Conservation (phyloP, 2,888 invertebrate genomes). For the Hirtodrosophila trivittata region DNA sequence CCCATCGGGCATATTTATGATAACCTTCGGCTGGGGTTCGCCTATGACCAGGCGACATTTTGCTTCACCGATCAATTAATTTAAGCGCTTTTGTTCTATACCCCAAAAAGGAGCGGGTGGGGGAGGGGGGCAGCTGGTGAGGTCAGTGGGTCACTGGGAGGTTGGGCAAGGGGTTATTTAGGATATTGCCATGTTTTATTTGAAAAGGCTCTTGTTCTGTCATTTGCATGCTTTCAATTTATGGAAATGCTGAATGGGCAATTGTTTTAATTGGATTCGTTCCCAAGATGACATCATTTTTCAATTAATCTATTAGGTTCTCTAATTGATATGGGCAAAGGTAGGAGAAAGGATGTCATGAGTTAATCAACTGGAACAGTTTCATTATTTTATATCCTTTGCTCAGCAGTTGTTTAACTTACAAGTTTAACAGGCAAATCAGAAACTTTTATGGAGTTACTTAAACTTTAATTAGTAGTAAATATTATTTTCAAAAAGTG, state of each 20-base stretch:
- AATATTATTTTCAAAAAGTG: neutral
- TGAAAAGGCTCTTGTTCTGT: slow-evolving; percentile 38
- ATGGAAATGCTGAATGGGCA: slow-evolving; percentile 50
- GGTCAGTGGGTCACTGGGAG: slow-evolving; percentile 7
- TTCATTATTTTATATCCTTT: slow-evolving; percentile 4
- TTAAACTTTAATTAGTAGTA: too few relatives aligned
- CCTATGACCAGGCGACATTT: slow-evolving; percentile 41
- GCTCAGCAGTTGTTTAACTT: too few relatives aligned
- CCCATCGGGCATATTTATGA: slow-evolving; percentile 52
- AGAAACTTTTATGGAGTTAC: too few relatives aligned
- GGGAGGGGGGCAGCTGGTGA: neutral
- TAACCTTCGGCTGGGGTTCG: slow-evolving; percentile 24
- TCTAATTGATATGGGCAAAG: slow-evolving; percentile 3
- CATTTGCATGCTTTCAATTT: slow-evolving; percentile 62
- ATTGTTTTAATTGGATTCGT: slow-evolving; percentile 48
- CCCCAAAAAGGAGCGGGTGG: slow-evolving; percentile 2
- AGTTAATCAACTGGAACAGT: slow-evolving; percentile 23
- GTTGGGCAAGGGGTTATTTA: slow-evolving; percentile 14
- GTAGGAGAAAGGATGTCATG: neutral
- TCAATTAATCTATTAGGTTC: neutral
- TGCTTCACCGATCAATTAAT: slow-evolving; percentile 65
- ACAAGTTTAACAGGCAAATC: too few relatives aligned
- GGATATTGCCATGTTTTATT: slow-evolving; percentile 32
- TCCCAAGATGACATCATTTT: slow-evolving; percentile 42
- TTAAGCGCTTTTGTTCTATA: slow-evolving; percentile 46